A percentile compares a stretch with the other conserved stretches of the same genome.
These are phyloP conservation scores for Watsonalla binaria DNA, from an alignment of 2,888 invertebrate genomes.

Conservation along the genomic window DNA sequence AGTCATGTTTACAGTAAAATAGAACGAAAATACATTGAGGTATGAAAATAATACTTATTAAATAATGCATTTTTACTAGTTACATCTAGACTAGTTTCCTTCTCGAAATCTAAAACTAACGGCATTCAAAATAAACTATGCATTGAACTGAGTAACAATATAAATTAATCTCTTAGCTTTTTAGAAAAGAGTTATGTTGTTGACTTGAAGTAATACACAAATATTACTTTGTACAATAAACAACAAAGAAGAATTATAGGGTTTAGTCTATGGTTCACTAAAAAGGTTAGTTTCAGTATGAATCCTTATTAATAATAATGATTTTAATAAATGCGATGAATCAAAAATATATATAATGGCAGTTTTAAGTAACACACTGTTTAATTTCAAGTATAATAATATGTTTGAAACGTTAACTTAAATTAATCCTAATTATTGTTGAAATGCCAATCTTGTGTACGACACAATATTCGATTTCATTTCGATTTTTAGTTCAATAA, in stretches of 20 bases:
- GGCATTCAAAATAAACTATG: slow-evolving; percentile 5
- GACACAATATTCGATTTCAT: slow-evolving; percentile 40
- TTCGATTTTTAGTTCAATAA: slow-evolving; percentile 34
- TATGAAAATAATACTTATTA: slow-evolving; percentile 27
- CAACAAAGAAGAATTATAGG: no score
- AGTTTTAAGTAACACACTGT: slow-evolving; percentile 43
- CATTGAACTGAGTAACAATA: slow-evolving; percentile 3
- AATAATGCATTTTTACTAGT: slow-evolving; percentile 13
- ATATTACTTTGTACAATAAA: no score
- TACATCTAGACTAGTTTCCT: slow-evolving; percentile 24
- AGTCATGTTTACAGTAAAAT: background rate
- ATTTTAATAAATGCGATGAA: slow-evolving; percentile 66
- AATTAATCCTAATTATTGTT: slow-evolving; percentile 37
- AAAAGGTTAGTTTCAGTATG: background rate
- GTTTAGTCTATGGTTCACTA: background rate
- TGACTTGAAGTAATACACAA: no score
- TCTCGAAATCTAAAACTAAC: slow-evolving; percentile 14
- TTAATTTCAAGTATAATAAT: slow-evolving; percentile 30
- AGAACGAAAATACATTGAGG: slow-evolving; percentile 19
- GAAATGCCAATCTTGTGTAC: slow-evolving; percentile 73
- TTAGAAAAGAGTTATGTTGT: no score
- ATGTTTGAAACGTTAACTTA: slow-evolving; percentile 49
- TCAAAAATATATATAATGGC: slow-evolving; percentile 57
- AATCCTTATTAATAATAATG: slow-evolving; percentile 18
- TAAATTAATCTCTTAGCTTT: background rate